These are phyloP conservation scores for Xiphias gladius DNA, from an alignment of 2,113 vertebrate genomes.

Conservation along the genomic window DNA sequence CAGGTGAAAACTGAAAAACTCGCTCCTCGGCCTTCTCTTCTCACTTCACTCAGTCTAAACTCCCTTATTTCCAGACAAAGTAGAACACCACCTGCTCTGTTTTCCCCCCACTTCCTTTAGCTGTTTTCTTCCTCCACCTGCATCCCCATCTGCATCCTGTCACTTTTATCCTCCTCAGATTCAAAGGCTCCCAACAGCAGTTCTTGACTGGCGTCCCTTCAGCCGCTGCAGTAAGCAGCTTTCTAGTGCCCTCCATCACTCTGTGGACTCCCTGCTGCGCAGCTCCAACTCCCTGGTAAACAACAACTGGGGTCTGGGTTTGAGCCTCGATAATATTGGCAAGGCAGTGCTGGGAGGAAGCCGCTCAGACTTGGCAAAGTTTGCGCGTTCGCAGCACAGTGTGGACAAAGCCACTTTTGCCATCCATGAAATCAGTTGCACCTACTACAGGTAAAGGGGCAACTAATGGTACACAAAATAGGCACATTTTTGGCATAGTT, in stretches of 20 bases:
- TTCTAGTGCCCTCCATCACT: conserved; percentile 82
- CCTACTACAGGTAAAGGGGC: conserved; percentile 81
- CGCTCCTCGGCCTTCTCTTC: not conserved
- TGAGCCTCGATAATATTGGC: conserved; percentile 72
- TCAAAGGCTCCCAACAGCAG: conserved; percentile 79
- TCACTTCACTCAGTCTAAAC: not conserved
- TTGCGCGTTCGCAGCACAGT: conserved; percentile 80
- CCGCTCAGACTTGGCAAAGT: conserved; percentile 82
- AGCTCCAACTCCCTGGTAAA: conserved; percentile 79
- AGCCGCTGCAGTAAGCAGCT: conserved; percentile 83
- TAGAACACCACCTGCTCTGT: not conserved
- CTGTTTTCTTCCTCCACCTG: conserved; percentile 14
- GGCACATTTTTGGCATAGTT: not conserved
- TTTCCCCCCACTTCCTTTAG: not conserved
- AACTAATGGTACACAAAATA: not conserved
- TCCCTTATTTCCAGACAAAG: not conserved
- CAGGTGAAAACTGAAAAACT: conserved; percentile 57
- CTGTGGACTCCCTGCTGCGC: conserved; percentile 81
- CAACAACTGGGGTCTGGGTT: conserved; percentile 81
- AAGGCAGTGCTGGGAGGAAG: conserved; percentile 79
- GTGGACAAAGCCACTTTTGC: conserved; percentile 85
- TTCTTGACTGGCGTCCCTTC: conserved; percentile 83
- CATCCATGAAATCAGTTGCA: conserved; percentile 84
- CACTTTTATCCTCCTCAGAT: conserved; percentile 51
- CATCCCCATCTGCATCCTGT: conserved; percentile 14